These are phyloP conservation scores for Oreochromis spilurus DNA, from an alignment of 2,113 vertebrate genomes.

Conservation along the genomic window DNA sequence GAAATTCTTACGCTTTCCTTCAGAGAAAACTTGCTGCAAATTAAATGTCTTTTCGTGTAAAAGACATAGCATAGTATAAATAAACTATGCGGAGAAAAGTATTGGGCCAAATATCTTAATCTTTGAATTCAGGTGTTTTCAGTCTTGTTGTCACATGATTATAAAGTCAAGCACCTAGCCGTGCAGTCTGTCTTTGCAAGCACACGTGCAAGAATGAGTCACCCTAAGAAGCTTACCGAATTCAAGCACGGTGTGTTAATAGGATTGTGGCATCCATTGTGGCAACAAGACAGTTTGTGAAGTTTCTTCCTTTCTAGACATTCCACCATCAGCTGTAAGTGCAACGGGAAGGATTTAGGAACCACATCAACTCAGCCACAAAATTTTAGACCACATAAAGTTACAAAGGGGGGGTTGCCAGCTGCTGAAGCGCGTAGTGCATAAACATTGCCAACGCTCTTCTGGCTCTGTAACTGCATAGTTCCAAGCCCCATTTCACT, in stretches of 20 bases:
- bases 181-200: neutral
- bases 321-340: neutral
- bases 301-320: neutral
- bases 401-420: neutral
- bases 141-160: neutral
- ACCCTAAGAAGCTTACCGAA: neutral
- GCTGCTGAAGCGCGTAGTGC: neutral
- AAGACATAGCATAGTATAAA: neutral
- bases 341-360: neutral
- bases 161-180: neutral
- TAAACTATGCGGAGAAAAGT: neutral
- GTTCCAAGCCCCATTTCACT: neutral
- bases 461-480: neutral
- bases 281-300: neutral
- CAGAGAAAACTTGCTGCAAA: neutral
- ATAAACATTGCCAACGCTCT: neutral
- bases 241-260: neutral
- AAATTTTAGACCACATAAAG: neutral
- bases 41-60: neutral
- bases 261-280: neutral
- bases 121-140: neutral
- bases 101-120: neutral
- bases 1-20: neutral
- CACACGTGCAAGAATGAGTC: neutral
- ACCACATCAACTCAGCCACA: neutral